Base-by-base conservation (phyloP, 2,113 vertebrate genomes). In the Motacilla alba region DNA sequence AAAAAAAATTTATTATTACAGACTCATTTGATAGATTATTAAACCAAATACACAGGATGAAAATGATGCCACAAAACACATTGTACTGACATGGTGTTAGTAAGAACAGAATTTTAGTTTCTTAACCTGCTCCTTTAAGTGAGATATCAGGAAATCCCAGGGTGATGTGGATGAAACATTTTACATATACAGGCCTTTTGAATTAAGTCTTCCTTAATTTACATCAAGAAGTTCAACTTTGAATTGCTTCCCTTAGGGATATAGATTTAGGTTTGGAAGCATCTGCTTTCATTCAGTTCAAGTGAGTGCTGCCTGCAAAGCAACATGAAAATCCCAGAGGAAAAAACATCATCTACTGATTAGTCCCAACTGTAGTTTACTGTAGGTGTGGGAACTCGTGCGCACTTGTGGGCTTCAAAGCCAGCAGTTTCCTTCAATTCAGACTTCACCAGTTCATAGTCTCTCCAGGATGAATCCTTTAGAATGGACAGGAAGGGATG, bases 131-230 rank as follows among this genome's bases (percentile, higher is more conserved):
- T 67, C 22, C 43, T 67, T 46, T 93, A 62, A 66, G 28, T 1
- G 3, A 74, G 59, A 69, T 53, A 74, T 90, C 22, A 86, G 35
- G 68, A 77, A 88, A 59, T 83, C 60, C 44, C 64, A n/a, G 27
- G 17, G 13, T 46, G 60, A 31, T 67, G 37, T 17, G 7, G 53
- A 47, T 50, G 35, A 92, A 70, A 67, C 21, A 19, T 43, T 74
- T 50, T 55, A 88, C 6, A 73, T 52, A 80, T 60, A 53, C 13
- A 67, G 70, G 16, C 17, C 39, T 89, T 92, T 70, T 72, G 76
- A 90, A 90, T 87, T 70, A 93, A 80, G 39, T 86, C 68, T 86
- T 83, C 31, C 64, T 77, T 93, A 49, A 77, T 83, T 70, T 88
- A 31, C 43, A 62, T 77, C 79, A 90, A 35, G 46, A 83, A 85